Evolutionary conservation across 2,113 vertebrate species (phyloP).

Genomic region (Ramphastos sulfuratus): DNA sequence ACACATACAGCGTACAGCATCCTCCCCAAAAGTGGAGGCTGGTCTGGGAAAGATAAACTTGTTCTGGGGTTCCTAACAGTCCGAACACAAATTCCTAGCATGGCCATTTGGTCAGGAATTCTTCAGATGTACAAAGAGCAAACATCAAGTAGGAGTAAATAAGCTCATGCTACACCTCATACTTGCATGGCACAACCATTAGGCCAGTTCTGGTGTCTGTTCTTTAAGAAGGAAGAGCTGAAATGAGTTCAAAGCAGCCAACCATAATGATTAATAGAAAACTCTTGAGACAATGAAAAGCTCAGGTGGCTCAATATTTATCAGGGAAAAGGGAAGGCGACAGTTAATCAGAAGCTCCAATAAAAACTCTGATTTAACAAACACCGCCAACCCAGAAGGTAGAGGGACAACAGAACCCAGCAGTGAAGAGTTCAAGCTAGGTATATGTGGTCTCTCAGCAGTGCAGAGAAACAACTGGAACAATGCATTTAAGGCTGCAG

Average conservation of each 20-base stretch:
- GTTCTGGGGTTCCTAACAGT: background rate
- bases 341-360: background rate
- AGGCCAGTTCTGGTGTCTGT: background rate
- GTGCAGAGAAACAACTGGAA: background rate
- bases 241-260: background rate
- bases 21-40: background rate
- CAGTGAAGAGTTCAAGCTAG: background rate
- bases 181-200: background rate
- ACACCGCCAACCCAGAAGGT: background rate
- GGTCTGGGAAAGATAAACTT: background rate
- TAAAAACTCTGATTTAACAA: background rate
- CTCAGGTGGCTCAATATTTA: background rate
- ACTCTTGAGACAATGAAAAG: background rate
- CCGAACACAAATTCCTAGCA: accelerated
- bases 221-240: background rate
- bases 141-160: background rate
- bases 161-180: background rate
- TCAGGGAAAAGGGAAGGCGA: background rate
- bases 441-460: background rate
- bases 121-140: background rate
- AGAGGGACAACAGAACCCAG: background rate
- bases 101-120: background rate
- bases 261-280: background rate
- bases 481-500: background rate
- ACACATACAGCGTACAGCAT: background rate